A percentile compares a stretch with the other conserved stretches of the same genome.
These are phyloP conservation scores for Orchesellides sinensis DNA, from an alignment of 2,888 invertebrate genomes.

Conservation along the genomic window DNA sequence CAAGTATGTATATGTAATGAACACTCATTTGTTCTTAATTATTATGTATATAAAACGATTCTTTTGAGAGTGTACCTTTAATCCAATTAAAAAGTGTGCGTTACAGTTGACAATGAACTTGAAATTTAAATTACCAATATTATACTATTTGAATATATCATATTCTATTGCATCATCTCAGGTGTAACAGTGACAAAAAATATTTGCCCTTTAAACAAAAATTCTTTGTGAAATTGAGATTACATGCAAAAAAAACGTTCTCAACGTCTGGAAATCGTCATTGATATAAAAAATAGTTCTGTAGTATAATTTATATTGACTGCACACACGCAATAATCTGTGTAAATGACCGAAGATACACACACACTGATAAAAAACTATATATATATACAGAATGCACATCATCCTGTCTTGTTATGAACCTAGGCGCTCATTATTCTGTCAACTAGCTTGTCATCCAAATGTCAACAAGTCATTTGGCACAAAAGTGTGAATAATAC, in stretches of 20 bases:
- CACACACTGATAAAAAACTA: background rate
- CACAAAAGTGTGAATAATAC: conserved; percentile 11
- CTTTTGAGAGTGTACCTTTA: too few species aligned
- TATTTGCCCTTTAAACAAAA: too few species aligned
- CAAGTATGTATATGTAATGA: too few species aligned
- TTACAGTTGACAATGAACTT: too few species aligned
- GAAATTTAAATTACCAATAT: too few species aligned
- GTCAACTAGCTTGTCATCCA: conserved; percentile 25
- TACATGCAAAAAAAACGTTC: background rate
- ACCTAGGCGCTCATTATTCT: conserved; percentile 4
- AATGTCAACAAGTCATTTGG: conserved; percentile 42
- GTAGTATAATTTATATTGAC: background rate
- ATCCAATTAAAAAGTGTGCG: too few species aligned
- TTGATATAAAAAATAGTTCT: background rate
- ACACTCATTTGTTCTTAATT: too few species aligned
- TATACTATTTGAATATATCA: too few species aligned
- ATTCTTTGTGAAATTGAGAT: too few species aligned
- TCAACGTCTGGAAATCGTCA: background rate
- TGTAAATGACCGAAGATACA: background rate
- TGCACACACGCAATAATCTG: background rate
- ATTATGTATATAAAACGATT: too few species aligned
- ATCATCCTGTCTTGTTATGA: background rate
- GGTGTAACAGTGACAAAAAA: too few species aligned
- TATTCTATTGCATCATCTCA: too few species aligned
- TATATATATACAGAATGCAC: background rate